A percentile compares a stretch with the other conserved stretches of the same genome.
Evolutionary conservation across 1,140 invertebrate species (phyloP).

Genomic region (Pseudomyrmex gracilis): DNA sequence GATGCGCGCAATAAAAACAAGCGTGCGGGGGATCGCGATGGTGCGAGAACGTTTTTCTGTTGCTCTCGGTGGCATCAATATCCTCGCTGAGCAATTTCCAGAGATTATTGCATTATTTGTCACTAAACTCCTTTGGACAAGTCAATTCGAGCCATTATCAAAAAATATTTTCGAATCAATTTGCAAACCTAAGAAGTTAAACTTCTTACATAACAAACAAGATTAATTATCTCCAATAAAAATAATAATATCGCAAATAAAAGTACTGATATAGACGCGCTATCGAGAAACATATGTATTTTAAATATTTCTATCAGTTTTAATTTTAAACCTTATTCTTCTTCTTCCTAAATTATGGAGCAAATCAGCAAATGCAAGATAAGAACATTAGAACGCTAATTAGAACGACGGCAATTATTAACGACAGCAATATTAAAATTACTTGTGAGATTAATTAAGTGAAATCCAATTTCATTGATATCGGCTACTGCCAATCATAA

Average conservation of each 20-base stretch:
- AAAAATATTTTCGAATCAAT: too few species aligned
- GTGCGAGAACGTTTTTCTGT: background rate
- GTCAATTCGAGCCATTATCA: too few species aligned
- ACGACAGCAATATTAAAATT: background rate
- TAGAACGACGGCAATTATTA: background rate
- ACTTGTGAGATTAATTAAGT: slow-evolving; percentile 1
- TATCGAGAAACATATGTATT: background rate
- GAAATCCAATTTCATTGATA: slow-evolving; percentile 2
- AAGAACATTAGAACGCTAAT: background rate
- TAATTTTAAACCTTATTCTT: too few species aligned
- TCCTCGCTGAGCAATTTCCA: too few species aligned
- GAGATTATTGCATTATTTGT: slow-evolving; percentile 60
- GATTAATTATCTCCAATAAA: too few species aligned
- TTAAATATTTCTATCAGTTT: background rate
- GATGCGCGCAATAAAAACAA: slow-evolving; percentile 24
- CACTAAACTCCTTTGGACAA: slow-evolving; percentile 31
- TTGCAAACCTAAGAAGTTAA: too few species aligned
- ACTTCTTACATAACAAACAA: too few species aligned
- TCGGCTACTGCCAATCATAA: background rate
- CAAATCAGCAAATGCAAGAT: background rate
- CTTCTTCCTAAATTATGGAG: background rate
- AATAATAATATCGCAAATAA: slow-evolving; percentile 4
- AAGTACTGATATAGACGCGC: too few species aligned
- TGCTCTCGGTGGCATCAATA: slow-evolving; percentile 1
- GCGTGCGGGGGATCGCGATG: background rate